phyloP scores from a whole-genome alignment of 2,797 vertebrate species.

The Girardinus metallicus region DNA sequence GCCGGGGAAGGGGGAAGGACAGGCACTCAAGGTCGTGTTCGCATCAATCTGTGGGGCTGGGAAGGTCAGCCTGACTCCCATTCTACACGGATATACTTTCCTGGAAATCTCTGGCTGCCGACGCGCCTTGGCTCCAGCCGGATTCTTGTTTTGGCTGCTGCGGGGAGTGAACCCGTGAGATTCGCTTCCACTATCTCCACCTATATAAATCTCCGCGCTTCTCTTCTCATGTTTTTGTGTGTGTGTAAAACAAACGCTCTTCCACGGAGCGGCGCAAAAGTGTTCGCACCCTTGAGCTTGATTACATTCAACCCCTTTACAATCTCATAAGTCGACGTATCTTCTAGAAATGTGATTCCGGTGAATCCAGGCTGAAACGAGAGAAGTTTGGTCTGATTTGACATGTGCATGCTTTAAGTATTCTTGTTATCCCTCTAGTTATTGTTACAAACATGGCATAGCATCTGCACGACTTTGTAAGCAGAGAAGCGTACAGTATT shows the following conservation, averaged over 20 bases:
- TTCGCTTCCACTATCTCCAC: background rate
- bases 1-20: background rate
- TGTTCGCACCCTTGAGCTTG: background rate
- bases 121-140: background rate
- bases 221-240: background rate
- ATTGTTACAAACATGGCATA: background rate
- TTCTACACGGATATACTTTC: background rate
- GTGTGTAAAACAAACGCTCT: background rate
- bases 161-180: background rate
- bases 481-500: background rate
- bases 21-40: background rate
- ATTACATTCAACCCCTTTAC: background rate
- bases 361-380: no score
- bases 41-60: background rate
- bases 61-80: background rate
- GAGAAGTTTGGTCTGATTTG: no score
- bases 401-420: no score
- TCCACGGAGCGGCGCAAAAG: background rate
- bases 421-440: background rate
- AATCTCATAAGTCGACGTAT: background rate
- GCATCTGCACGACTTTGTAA: background rate
- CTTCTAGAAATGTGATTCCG: background rate
- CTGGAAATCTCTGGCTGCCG: background rate
- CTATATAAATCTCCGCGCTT: background rate
- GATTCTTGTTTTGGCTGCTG: background rate